Evolutionary conservation across 2,113 vertebrate species (phyloP).

Genomic region (Bubalus kerabau): DNA sequence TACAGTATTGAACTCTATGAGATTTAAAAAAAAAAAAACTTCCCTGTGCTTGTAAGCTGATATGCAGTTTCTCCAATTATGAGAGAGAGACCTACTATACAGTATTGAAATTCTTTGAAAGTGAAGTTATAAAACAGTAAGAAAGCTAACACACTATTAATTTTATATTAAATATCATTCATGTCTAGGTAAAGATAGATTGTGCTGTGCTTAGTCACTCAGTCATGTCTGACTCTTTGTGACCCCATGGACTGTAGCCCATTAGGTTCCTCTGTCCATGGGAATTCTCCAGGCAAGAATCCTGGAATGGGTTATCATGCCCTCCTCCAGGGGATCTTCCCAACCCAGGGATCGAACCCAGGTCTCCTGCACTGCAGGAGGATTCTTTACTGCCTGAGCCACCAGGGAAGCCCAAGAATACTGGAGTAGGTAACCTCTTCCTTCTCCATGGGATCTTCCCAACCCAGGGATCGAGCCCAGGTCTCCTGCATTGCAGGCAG

Average conservation of each 20-base stretch:
- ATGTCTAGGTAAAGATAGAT: neutral
- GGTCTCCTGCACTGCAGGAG: neutral
- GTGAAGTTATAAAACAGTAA: neutral
- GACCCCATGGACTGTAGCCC: neutral
- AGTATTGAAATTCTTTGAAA: neutral
- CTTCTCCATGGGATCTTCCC: too few species aligned
- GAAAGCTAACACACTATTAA: neutral
- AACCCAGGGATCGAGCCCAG: too few species aligned
- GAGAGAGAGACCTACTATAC: neutral
- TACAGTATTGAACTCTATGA: neutral
- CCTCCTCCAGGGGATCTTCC: neutral
- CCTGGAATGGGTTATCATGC: neutral
- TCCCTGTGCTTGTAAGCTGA: neutral
- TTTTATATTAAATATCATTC: neutral
- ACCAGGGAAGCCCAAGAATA: too few species aligned
- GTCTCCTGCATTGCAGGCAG: neutral
- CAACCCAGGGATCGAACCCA: neutral
- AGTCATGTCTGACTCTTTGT: neutral
- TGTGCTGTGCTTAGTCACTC: neutral
- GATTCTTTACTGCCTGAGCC: too few species aligned
- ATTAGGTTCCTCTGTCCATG: neutral
- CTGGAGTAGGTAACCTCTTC: too few species aligned
- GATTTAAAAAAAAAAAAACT: neutral
- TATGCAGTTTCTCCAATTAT: neutral
- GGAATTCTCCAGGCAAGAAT: neutral